phyloP scores from a whole-genome alignment of 2,888 invertebrate species.

The Muschampia plurimacula region DNA sequence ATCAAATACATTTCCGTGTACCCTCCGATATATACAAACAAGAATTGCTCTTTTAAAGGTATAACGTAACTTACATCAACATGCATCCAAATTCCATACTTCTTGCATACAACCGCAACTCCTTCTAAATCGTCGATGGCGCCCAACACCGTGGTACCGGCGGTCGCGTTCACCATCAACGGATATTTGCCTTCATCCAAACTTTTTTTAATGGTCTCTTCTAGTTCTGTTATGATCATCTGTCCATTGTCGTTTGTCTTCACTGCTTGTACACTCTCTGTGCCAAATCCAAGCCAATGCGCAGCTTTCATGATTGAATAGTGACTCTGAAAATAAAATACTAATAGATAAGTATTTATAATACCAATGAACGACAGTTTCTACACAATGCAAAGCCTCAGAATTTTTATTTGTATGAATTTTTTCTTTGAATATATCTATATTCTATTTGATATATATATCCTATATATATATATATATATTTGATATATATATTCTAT shows the following conservation, averaged over 20 bases:
- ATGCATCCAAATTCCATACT: slow-evolving; percentile 91
- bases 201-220: slow-evolving; percentile 81
- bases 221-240: slow-evolving; percentile 88
- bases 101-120: slow-evolving; percentile 89
- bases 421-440: no score
- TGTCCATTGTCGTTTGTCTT: slow-evolving; percentile 88
- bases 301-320: slow-evolving; percentile 93
- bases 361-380: no score
- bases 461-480: no score
- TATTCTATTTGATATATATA: no score
- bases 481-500: no score
- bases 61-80: slow-evolving; percentile 88
- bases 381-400: no score
- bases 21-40: no score
- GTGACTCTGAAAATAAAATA: slow-evolving; percentile 85
- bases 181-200: slow-evolving; percentile 82
- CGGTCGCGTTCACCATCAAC: slow-evolving; percentile 90
- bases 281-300: slow-evolving; percentile 94
- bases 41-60: no score
- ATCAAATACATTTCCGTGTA: no score
- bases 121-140: slow-evolving; percentile 91
- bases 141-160: slow-evolving; percentile 94
- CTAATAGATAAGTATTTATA: no score
- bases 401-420: no score
- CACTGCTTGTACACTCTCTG: slow-evolving; percentile 88